Evolutionary conservation across 1,140 invertebrate genomes (phyloP), one percentile per base, ranked within the genome.

Genomic region (Scaptomyza pallida): DNA sequence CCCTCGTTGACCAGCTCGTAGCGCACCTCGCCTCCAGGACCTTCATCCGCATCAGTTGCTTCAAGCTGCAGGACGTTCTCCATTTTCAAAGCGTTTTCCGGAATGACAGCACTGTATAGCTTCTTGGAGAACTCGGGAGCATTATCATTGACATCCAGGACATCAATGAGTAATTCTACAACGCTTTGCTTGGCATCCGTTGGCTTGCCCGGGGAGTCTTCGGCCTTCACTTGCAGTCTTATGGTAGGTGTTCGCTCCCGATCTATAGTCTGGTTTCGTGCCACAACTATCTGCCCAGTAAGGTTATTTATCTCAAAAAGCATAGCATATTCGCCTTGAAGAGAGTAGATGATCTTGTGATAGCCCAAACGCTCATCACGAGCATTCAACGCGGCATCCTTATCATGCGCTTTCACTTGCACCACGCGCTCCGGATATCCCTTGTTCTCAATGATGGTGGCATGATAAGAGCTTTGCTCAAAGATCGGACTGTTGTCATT

Each of bases 101-200:
- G 93, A 10, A 91, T 90, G 5, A 91, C 91, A 0, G 92, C 92
- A 0, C 92, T 93, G 45, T 93, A 93, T 1, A 90, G 90, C 43
- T 92, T 89, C 50, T 93, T 92, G 0, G 91, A 79, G 43, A 93
- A 93, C 16, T 69, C 73, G 0, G 91, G 90, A 0, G 95, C 93
- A 89, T 97, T 97, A 70, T 98, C 97, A 78, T 98, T 97, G 0
- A 96, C 95, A 89, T 97, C 96, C 0, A 95, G 86, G 3, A 97
- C 93, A 72, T 96, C 95, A 3, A 97, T 93, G 0, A 93, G 93
- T 0, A 97, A 92, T 65, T 94, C 91, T 2, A 93, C 94, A 16
- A 93, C 92, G 16, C 93, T 93, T 55, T 93, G 93, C 54, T 95
- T 94, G 30, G 92, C 86, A 41, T 95, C 94, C 0, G 93, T 93